phyloP scores from a whole-genome alignment of 2,113 vertebrate species.

The Solea senegalensis region DNA sequence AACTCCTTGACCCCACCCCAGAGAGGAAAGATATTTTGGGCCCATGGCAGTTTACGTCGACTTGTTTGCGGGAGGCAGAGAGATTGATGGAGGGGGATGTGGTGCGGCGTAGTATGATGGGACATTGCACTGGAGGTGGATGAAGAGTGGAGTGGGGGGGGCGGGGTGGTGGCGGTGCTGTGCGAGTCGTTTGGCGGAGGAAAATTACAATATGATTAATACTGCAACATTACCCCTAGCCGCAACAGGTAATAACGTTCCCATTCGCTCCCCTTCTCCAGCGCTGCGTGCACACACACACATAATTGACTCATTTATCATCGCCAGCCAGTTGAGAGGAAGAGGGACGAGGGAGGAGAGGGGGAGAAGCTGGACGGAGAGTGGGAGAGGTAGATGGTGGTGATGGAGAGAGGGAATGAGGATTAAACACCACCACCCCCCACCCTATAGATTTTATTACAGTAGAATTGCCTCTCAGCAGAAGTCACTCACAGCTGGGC shows the following conservation, averaged over 20 bases:
- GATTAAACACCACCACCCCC: constrained; percentile 51
- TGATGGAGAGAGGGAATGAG: constrained; percentile 32
- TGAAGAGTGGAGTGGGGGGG: not conserved
- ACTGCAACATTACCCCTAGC: constrained; percentile 79
- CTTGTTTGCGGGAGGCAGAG: constrained; percentile 74
- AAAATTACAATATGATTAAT: constrained; percentile 88
- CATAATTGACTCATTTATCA: constrained; percentile 88
- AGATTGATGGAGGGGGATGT: constrained; percentile 69
- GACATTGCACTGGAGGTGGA: constrained; percentile 18
- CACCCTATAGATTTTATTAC: constrained; percentile 80
- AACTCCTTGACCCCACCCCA: constrained; percentile 11
- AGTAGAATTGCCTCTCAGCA: constrained; percentile 79
- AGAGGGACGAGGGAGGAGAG: constrained; percentile 50
- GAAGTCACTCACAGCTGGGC: constrained; percentile 71
- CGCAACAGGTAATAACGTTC: constrained; percentile 85
- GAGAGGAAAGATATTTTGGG: constrained; percentile 60
- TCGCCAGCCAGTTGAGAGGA: constrained; percentile 75
- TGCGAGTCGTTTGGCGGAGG: constrained; percentile 60
- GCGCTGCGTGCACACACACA: constrained; percentile 60
- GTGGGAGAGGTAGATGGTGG: constrained; percentile 31
- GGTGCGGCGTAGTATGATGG: constrained; percentile 15
- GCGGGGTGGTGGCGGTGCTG: not conserved
- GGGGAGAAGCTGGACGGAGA: constrained; percentile 47
- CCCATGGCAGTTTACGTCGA: constrained; percentile 52
- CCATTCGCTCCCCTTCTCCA: constrained; percentile 74